These are phyloP conservation scores for Stenichneumon culpator DNA, from an alignment of 2,888 invertebrate species.

Conservation along the genomic window DNA sequence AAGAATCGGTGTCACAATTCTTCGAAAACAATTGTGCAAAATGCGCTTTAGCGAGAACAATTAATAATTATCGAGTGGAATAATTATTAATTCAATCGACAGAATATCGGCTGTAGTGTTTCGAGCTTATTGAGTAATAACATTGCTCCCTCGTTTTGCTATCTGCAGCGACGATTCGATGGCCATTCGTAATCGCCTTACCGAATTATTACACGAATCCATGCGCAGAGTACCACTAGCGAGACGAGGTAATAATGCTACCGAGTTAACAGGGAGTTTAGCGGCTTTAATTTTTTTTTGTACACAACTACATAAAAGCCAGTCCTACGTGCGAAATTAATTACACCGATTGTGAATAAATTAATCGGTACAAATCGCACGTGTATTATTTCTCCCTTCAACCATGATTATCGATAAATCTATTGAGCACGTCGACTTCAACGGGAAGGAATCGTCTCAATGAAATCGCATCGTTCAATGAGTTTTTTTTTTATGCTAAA, in stretches of 20 bases:
- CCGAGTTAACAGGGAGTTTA: neutral
- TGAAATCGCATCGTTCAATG: neutral
- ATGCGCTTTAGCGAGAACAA: neutral
- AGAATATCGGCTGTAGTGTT: neutral
- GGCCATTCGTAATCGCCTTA: neutral
- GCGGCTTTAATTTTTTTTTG: neutral
- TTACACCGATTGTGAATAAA: neutral
- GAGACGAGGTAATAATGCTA: neutral
- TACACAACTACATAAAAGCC: neutral
- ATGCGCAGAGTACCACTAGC: neutral
- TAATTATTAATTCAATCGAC: neutral
- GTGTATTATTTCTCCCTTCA: neutral
- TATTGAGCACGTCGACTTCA: neutral
- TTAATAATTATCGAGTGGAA: neutral
- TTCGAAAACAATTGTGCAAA: too few species aligned
- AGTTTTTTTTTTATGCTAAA: too few species aligned
- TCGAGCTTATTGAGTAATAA: conserved; percentile 7
- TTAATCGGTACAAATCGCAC: neutral
- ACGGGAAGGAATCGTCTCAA: neutral
- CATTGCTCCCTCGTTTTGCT: neutral
- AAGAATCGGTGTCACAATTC: neutral
- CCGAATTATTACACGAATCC: conserved; percentile 1
- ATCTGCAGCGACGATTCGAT: neutral
- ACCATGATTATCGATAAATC: neutral
- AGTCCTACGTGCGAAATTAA: neutral